These are phyloP conservation scores for Ardeotis arabs DNA, from an alignment of 2,113 vertebrate genomes.

Conservation along the genomic window DNA sequence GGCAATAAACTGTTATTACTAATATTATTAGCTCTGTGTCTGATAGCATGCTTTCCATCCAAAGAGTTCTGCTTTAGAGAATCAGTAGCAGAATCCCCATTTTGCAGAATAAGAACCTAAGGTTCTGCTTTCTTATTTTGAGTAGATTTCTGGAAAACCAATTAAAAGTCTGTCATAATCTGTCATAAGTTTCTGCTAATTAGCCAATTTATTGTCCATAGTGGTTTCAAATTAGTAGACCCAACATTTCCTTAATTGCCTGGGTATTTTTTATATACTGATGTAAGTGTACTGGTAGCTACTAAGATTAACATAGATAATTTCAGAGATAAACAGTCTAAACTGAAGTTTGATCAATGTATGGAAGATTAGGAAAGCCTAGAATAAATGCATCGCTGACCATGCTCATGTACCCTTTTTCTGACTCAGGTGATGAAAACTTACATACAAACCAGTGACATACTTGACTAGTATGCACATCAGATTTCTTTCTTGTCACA, in stretches of 20 bases:
- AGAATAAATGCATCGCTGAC: slow-evolving; percentile 4
- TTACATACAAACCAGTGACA: not conserved
- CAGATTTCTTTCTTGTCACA: not conserved
- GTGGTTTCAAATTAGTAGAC: not conserved
- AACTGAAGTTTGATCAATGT: not conserved
- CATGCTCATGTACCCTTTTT: not conserved
- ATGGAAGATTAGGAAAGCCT: not conserved
- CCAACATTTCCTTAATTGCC: not conserved
- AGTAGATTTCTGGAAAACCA: slow-evolving; percentile 10
- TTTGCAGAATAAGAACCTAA: not conserved
- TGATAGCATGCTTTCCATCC: not conserved
- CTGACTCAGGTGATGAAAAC: not conserved
- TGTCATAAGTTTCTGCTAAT: not conserved
- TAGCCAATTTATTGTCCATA: not conserved
- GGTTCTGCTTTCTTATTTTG: not conserved
- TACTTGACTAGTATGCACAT: not conserved
- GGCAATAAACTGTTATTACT: slow-evolving; percentile 7
- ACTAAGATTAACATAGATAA: not conserved
- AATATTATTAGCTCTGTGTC: not conserved
- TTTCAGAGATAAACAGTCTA: not conserved
- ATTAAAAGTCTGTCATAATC: not conserved
- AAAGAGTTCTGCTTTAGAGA: not conserved
- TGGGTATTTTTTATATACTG: not conserved
- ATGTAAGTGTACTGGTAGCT: not conserved
- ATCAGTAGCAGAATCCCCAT: not conserved